These are phyloP conservation scores for Rhea pennata DNA, from an alignment of 2,113 vertebrate species.

Conservation along the genomic window DNA sequence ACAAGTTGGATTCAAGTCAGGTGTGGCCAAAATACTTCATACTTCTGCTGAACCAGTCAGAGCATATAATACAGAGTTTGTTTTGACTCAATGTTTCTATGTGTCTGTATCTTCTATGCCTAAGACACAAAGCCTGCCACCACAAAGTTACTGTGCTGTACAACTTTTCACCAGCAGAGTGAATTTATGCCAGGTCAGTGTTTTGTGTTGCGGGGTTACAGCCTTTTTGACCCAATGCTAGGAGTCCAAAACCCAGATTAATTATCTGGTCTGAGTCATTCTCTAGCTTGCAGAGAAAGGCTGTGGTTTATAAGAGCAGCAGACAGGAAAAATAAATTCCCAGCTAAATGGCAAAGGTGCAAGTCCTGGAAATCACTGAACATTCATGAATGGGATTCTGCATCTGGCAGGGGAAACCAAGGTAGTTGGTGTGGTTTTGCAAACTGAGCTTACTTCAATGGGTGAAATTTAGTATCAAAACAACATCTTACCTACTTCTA, in stretches of 20 bases:
- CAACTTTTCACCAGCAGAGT: background rate
- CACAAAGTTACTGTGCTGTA: rapidly evolving
- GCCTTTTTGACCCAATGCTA: background rate
- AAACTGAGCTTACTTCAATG: background rate
- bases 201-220: background rate
- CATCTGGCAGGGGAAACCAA: slow-evolving; percentile 5
- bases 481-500: slow-evolving; percentile 14
- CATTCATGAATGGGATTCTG: background rate
- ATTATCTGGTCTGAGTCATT: background rate
- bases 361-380: background rate
- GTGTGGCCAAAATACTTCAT: background rate
- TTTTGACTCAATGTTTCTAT: background rate
- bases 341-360: no score
- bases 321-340: background rate
- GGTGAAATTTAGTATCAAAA: slow-evolving; percentile 19
- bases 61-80: background rate
- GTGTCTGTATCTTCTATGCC: background rate
- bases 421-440: background rate
- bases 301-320: background rate
- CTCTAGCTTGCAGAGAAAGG: background rate
- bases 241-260: background rate
- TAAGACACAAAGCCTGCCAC: background rate
- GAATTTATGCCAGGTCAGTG: background rate
- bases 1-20: background rate
- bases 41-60: background rate